phyloP scores from a whole-genome alignment of 1,140 invertebrate species.

The Parapsyche elsis region DNA sequence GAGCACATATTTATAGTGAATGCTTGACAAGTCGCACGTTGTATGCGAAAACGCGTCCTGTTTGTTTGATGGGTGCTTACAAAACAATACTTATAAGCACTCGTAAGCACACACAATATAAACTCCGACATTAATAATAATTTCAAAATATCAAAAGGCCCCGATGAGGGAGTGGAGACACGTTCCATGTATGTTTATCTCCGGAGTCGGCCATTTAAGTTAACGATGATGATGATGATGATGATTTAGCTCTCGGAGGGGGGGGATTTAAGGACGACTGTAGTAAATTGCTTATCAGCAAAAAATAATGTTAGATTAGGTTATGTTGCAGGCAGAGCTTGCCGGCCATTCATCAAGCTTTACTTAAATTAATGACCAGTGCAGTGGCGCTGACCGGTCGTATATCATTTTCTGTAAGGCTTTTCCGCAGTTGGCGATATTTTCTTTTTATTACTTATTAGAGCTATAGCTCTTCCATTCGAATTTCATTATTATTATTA shows the following conservation, averaged over 20 bases:
- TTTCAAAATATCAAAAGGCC: too few relatives aligned
- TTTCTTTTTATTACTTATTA: neutral
- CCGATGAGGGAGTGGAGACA: too few relatives aligned
- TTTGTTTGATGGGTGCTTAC: conserved; percentile 3
- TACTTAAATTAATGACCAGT: conserved; percentile 26
- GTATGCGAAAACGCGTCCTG: conserved; percentile 12
- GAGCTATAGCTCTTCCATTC: neutral
- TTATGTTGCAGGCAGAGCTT: neutral
- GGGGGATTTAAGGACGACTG: neutral
- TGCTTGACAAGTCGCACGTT: conserved; percentile 8
- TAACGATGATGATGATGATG: too few relatives aligned
- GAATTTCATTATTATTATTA: too few relatives aligned
- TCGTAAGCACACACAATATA: too few relatives aligned
- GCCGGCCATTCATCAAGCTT: conserved; percentile 24
- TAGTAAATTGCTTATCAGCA: conserved; percentile 6
- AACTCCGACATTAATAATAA: too few relatives aligned
- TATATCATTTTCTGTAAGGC: conserved; percentile 24
- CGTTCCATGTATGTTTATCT: too few relatives aligned
- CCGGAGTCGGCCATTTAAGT: too few relatives aligned
- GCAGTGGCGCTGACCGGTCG: conserved; percentile 27
- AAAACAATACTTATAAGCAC: neutral
- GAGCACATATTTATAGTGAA: conserved; percentile 4
- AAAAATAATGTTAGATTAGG: conserved; percentile 3
- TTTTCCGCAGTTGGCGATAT: conserved; percentile 10
- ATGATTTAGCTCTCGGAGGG: neutral